Base-by-base conservation (phyloP, 2,888 invertebrate species). In the Spisula subtruncata region DNA sequence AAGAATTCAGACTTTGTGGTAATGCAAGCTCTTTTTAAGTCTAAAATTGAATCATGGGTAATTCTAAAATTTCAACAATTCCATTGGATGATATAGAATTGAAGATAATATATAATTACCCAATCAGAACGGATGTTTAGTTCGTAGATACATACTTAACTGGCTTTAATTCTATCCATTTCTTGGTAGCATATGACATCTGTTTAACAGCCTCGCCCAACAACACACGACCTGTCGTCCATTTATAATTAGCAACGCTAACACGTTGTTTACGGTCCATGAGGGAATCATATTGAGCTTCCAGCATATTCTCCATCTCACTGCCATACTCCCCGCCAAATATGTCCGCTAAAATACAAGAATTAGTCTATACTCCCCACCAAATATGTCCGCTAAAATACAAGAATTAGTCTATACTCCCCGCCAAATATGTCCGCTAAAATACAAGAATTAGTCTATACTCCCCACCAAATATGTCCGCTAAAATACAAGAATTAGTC, bases 261-360 rank as follows among this genome's bases (percentile, higher is more conserved):
- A 97, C 97, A 93, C 93, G 97, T 97, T 93, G 89, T 91, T 97
- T 97, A 95, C 97, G 97, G 87, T 97, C 97, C 89, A 97, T 94
- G 81, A 97, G 94, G 54, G 96, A 95, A 92, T 97, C 97, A 81
- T 97, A 95, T 92, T 97, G 96, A 54, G 96, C 95, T 93, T 97
- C 97, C 54, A 97, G 95, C 81, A 96, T 94, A 94, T 97, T 97
- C 94, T 97, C 97, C 83, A 96, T 92, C 20, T 97, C 97, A 89
- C 97, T 97, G 0, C 97, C 97, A 93, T 97, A 97, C 54, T 97
- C 96, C 0, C 97, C 97, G 35, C 97, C 97, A 93, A 97, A 97
- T 29, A 97, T 97, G 32, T 95, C 94, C 86, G 96, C 97, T 97
- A 93, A 20, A 93, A 84, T 29, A 25, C 6, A 41, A 48, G n/a